Evolutionary conservation across 2,113 vertebrate species (phyloP).

Genomic region (Albula goreensis): DNA sequence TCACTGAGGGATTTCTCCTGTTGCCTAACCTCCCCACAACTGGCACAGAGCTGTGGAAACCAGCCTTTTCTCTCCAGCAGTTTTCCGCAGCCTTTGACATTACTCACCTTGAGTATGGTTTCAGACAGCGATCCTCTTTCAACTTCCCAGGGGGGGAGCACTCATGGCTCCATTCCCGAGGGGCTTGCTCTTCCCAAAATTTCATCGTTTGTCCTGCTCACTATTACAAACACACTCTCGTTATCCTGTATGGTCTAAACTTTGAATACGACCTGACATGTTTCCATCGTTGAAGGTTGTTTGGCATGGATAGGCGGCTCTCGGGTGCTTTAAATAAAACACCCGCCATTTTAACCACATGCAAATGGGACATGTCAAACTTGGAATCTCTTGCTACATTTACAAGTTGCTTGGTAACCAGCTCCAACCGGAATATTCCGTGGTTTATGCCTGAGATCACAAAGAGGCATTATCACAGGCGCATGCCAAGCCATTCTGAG

Average conservation of each 20-base stretch:
- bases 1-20: background rate
- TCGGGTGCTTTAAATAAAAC: background rate
- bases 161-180: background rate
- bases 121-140: background rate
- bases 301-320: background rate
- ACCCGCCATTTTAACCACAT: background rate
- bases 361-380: background rate
- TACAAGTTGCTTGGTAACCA: background rate
- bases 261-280: background rate
- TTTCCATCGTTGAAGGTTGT: background rate
- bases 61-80: background rate
- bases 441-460: background rate
- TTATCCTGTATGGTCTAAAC: background rate
- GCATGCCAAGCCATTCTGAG: background rate
- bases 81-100: background rate
- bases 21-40: background rate
- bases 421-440: background rate
- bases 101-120: conserved; percentile 4
- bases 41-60: background rate
- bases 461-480: background rate
- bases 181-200: background rate
- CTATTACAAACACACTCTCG: background rate
- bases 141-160: background rate
- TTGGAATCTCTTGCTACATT: background rate
- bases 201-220: background rate